Percentiles rank a stretch among this genome's conserved stretches.
These are phyloP conservation scores for Phymatocera aterrima DNA, from an alignment of 2,888 invertebrate species.

Conservation along the genomic window DNA sequence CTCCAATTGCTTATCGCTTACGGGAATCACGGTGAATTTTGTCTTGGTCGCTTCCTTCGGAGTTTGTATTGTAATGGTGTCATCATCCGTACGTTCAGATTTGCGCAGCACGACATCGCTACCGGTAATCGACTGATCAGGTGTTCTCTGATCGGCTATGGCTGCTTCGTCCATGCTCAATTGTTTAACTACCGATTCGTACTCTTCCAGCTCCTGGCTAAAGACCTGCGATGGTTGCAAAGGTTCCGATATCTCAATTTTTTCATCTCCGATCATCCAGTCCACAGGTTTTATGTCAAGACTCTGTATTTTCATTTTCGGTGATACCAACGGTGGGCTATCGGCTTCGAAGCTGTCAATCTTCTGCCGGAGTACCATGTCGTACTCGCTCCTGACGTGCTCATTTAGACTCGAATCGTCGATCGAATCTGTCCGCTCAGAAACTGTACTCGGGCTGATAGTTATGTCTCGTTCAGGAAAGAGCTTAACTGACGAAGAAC, in stretches of 20 bases:
- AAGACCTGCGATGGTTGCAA: slow-evolving; percentile 69
- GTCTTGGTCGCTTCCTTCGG: slow-evolving; percentile 48
- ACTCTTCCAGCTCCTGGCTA: slow-evolving; percentile 70
- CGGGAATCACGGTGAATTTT: slow-evolving; percentile 66
- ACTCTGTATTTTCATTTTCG: slow-evolving; percentile 64
- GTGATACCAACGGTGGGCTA: slow-evolving; percentile 68
- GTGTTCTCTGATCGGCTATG: not conserved
- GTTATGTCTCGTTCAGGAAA: slow-evolving; percentile 64
- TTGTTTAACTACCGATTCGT: slow-evolving; percentile 61
- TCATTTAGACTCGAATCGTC: slow-evolving; percentile 63
- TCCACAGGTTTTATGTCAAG: slow-evolving; percentile 69
- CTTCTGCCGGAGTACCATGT: slow-evolving; percentile 51
- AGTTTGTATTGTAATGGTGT: not conserved
- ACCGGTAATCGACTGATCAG: not conserved
- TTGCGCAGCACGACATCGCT: not conserved
- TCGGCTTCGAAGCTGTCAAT: slow-evolving; percentile 67
- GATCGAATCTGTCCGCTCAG: slow-evolving; percentile 61
- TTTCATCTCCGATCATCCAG: slow-evolving; percentile 73
- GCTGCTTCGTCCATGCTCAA: slow-evolving; percentile 49
- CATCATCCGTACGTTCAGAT: slow-evolving; percentile 28
- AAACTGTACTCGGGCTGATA: slow-evolving; percentile 64
- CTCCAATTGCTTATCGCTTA: slow-evolving; percentile 67
- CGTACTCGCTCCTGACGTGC: slow-evolving; percentile 46
- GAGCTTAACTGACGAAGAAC: slow-evolving; percentile 66
- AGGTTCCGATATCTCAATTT: slow-evolving; percentile 69